Percentiles rank a stretch among this genome's conserved stretches.
phyloP scores from a whole-genome alignment of 92 coral and sea anemone genomes.

The Palythoa grandis region DNA sequence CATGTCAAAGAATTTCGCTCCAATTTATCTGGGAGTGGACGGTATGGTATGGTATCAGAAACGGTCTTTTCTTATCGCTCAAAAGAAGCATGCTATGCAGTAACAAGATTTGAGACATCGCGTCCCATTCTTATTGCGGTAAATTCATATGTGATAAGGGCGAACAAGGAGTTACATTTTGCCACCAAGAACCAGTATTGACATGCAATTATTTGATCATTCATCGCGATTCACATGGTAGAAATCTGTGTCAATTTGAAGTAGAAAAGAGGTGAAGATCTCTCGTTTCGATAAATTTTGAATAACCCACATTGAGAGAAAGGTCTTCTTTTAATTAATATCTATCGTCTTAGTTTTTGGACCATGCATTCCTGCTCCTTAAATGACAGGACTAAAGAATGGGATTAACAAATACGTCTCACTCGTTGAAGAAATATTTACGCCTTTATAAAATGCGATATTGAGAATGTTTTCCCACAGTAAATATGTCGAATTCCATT shows the following conservation, averaged over 20 bases:
- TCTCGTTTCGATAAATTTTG: neutral
- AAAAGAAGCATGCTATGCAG: neutral
- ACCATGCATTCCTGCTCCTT: neutral
- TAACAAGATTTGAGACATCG: neutral
- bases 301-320: neutral
- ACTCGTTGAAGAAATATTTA: neutral
- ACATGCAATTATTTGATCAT: neutral
- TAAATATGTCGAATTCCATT: neutral
- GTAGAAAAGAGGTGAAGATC: neutral
- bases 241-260: neutral
- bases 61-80: constrained; percentile 14
- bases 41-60: neutral
- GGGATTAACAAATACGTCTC: neutral
- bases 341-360: neutral
- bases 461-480: neutral
- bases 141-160: constrained; percentile 7
- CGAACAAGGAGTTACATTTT: neutral
- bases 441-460: neutral
- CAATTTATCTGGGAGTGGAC: neutral
- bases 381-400: neutral
- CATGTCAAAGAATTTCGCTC: neutral
- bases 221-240: neutral
- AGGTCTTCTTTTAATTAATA: neutral
- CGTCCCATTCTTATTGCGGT: constrained; percentile 24
- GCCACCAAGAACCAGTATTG: neutral